Conservation (phyloP, 2,797 vertebrate species). For the Anniella stebbinsi region DNA sequence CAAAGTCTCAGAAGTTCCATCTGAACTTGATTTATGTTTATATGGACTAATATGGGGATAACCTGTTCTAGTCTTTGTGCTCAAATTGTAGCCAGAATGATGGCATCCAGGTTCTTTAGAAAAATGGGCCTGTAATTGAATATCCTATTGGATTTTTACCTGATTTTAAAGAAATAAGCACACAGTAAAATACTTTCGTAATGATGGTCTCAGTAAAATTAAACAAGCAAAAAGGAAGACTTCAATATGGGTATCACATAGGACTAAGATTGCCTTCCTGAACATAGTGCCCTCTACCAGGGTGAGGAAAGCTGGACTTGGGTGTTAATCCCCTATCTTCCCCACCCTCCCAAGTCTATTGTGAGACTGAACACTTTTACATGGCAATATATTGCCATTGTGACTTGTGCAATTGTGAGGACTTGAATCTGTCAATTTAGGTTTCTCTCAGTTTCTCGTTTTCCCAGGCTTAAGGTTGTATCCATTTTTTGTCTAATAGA, state of each 20-base stretch:
- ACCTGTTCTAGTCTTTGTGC: neutral
- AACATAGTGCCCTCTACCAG: too few species aligned
- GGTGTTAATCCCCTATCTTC: neutral
- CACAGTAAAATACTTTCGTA: neutral
- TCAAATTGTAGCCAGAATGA: neutral
- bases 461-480: too few species aligned
- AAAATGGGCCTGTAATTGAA: neutral
- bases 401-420: too few species aligned
- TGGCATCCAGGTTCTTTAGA: neutral
- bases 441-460: too few species aligned
- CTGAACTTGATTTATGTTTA: neutral
- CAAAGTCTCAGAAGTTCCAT: neutral
- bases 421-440: neutral
- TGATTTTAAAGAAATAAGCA: neutral
- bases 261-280: neutral
- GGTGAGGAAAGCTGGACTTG: neutral
- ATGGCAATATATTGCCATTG: neutral
- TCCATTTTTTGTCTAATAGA: too few species aligned
- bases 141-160: neutral
- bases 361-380: neutral
- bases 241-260: neutral
- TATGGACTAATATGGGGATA: neutral
- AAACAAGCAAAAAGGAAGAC: neutral
- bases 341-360: neutral
- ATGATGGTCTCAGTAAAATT: neutral